Conservation (phyloP, 1,140 invertebrate genomes). For the Drosophila azteca region DNA sequence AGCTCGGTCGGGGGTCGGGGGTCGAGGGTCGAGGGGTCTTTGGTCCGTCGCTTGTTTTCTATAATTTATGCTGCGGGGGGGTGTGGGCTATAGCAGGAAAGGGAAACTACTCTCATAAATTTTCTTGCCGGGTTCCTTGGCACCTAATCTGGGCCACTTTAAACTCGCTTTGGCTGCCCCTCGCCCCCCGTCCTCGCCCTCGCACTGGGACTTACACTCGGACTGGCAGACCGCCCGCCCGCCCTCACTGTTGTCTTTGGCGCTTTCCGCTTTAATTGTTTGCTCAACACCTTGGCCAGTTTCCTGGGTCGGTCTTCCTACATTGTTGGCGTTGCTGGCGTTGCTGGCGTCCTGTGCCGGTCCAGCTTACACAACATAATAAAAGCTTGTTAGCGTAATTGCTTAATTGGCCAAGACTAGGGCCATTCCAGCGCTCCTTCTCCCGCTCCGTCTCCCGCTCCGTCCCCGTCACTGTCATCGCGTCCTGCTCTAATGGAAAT, state of each 20-base stretch:
- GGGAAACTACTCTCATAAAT: slow-evolving; percentile 55
- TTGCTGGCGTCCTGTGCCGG: neutral
- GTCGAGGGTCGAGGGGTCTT: slow-evolving; percentile 17
- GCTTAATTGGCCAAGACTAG: slow-evolving; percentile 70
- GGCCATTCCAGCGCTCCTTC: slow-evolving; percentile 1
- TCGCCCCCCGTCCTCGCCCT: slow-evolving; percentile 4
- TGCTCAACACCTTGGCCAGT: slow-evolving; percentile 68
- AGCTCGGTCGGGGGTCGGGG: neutral
- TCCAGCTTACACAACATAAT: slow-evolving; percentile 61
- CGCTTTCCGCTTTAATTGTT: slow-evolving; percentile 67
- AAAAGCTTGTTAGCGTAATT: slow-evolving; percentile 81
- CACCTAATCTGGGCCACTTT: slow-evolving; percentile 68
- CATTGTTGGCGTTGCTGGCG: slow-evolving; percentile 21
- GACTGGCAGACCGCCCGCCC: neutral
- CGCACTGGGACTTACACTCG: no score
- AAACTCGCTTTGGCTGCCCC: slow-evolving; percentile 36
- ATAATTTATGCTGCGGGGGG: slow-evolving; percentile 57
- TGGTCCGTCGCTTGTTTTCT: slow-evolving; percentile 39
- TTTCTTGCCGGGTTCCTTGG: slow-evolving; percentile 42
- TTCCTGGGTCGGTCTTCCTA: slow-evolving; percentile 24
- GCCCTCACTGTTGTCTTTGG: slow-evolving; percentile 25
- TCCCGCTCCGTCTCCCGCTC: neutral
- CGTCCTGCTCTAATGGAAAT: slow-evolving; percentile 58
- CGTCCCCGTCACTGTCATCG: slow-evolving; percentile 2
- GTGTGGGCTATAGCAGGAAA: slow-evolving; percentile 47